Evolutionary conservation across 2,888 invertebrate genomes (phyloP).

Genomic region (Leptarthrus brevirostris): DNA sequence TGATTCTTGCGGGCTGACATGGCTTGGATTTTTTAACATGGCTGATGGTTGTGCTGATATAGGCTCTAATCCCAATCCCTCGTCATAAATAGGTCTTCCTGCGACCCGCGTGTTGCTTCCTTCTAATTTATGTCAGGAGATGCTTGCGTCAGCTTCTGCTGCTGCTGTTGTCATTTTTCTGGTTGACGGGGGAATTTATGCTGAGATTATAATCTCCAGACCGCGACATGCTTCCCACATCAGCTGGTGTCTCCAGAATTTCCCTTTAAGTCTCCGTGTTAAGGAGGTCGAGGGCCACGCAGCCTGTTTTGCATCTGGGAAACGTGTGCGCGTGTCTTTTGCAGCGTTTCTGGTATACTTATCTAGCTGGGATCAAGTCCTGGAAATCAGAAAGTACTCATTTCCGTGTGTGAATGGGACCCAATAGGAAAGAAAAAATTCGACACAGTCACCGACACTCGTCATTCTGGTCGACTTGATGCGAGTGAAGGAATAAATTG

Average conservation of each 20-base stretch:
- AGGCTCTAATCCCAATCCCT: neutral
- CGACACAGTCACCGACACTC: neutral
- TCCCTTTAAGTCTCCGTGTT: slow-evolving; percentile 6
- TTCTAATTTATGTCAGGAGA: slow-evolving; percentile 30
- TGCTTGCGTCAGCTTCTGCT: neutral
- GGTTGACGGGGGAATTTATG: slow-evolving; percentile 23
- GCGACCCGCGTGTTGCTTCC: neutral
- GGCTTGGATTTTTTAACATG: slow-evolving; percentile 31
- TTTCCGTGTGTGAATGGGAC: neutral
- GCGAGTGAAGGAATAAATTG: slow-evolving; percentile 49
- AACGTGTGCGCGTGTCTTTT: slow-evolving; percentile 45
- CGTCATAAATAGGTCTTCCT: slow-evolving; percentile 25
- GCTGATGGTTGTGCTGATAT: slow-evolving; percentile 15
- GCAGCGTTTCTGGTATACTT: slow-evolving; percentile 32
- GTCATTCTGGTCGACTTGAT: slow-evolving; percentile 37
- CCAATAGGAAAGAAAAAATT: neutral
- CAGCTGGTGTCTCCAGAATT: slow-evolving; percentile 10
- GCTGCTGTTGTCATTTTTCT: neutral
- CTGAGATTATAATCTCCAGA: slow-evolving; percentile 22
- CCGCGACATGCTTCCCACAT: slow-evolving; percentile 1
- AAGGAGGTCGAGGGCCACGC: neutral
- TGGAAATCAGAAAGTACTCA: neutral
- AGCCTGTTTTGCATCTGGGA: slow-evolving; percentile 29
- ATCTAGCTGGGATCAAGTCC: slow-evolving; percentile 21
- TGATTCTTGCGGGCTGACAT: slow-evolving; percentile 7